Conservation (phyloP, 2,888 invertebrate genomes). For the Nasonovia ribisnigri region DNA sequence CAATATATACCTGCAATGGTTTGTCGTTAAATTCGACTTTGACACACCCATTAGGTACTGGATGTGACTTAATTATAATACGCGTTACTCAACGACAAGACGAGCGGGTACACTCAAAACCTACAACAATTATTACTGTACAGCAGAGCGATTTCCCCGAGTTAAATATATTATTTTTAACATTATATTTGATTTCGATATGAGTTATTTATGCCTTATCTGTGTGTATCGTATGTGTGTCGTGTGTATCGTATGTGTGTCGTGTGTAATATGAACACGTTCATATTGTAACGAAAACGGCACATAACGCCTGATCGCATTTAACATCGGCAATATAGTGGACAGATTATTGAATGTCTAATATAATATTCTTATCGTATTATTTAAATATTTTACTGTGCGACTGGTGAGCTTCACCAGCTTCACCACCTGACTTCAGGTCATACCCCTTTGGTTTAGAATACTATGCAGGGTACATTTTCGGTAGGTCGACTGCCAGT, state of each 20-base stretch:
- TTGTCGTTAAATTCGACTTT: not conserved
- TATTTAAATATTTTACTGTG: not conserved
- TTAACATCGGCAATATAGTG: not conserved
- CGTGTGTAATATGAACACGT: too few species aligned
- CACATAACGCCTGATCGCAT: not conserved
- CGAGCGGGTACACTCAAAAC: not conserved
- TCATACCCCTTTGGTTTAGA: not conserved
- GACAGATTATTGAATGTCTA: not conserved
- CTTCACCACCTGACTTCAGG: too few species aligned
- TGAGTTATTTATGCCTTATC: not conserved
- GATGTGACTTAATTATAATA: not conserved
- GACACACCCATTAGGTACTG: not conserved
- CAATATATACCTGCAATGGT: not conserved
- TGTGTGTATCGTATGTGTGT: too few species aligned
- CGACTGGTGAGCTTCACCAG: accelerated
- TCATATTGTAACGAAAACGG: not conserved
- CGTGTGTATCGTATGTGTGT: too few species aligned
- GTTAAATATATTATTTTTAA: not conserved
- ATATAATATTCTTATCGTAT: not conserved
- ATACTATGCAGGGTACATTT: too few species aligned
- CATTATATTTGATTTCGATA: not conserved
- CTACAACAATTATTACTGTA: not conserved
- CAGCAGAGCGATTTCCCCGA: not conserved
- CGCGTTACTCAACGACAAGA: not conserved
- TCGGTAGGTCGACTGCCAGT: not conserved